These are phyloP conservation scores for Micrastur ruficollis DNA, from an alignment of 2,797 vertebrate genomes.

Conservation along the genomic window DNA sequence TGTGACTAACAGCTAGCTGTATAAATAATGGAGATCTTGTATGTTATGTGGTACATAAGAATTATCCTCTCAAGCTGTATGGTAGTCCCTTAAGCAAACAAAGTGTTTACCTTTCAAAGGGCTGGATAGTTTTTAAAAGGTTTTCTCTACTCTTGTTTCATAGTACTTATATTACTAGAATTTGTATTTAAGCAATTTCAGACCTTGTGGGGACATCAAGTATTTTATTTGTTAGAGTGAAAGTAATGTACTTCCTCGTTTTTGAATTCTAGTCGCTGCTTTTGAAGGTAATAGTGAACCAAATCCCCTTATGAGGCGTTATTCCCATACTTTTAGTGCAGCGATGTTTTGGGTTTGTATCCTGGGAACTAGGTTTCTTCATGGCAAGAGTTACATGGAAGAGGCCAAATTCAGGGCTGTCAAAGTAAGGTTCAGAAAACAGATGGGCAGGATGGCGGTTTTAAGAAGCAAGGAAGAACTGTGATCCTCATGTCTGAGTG, in stretches of 20 bases:
- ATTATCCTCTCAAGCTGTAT: background rate
- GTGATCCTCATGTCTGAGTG: constrained; percentile 18
- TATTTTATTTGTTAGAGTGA: background rate
- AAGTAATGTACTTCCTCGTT: background rate
- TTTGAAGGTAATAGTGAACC: background rate
- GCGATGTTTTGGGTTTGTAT: background rate
- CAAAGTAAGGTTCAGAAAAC: constrained; percentile 8
- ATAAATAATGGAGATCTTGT: constrained; percentile 18
- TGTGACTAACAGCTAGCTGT: constrained; percentile 13
- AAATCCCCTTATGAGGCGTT: background rate
- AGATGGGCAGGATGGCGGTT: constrained; percentile 20
- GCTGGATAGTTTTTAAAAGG: background rate
- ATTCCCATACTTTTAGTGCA: background rate
- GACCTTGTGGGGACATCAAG: background rate
- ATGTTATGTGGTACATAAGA: background rate
- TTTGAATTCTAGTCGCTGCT: background rate
- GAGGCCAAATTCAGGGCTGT: constrained; percentile 2
- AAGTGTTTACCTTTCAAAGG: background rate
- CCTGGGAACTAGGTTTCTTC: background rate
- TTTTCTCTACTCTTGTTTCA: background rate
- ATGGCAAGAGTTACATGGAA: background rate
- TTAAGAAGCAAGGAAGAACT: constrained; percentile 25
- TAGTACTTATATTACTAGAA: background rate
- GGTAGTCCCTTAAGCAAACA: background rate
- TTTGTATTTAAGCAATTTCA: background rate